phyloP scores from a whole-genome alignment of 2,797 vertebrate genomes.

The Capromys pilorides region DNA sequence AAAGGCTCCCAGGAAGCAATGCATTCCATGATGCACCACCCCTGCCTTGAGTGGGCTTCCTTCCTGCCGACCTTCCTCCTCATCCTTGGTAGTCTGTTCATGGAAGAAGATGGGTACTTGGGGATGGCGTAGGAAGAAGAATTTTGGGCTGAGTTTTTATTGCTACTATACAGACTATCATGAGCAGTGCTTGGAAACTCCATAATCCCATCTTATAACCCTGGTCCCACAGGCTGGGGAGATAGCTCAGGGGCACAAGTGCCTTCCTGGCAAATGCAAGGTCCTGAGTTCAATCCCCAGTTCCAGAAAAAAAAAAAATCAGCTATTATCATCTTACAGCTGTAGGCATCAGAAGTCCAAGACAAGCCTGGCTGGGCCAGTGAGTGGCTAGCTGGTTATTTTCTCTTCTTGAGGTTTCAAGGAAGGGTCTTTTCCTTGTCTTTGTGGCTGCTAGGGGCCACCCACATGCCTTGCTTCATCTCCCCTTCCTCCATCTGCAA shows the following conservation, averaged over 20 bases:
- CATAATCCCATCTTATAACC: no score
- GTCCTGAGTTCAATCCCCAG: no score
- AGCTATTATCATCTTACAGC: no score
- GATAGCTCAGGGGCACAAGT: no score
- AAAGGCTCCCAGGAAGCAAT: neutral
- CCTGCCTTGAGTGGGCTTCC: neutral
- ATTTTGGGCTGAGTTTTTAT: neutral
- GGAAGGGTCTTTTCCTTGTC: neutral
- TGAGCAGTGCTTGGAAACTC: neutral
- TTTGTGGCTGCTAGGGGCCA: neutral
- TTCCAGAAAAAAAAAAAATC: no score
- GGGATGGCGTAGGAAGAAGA: neutral
- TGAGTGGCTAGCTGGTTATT: neutral
- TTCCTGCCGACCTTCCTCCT: neutral
- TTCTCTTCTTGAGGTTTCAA: neutral
- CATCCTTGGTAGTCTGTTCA: neutral
- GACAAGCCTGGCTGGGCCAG: neutral
- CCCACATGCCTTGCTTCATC: neutral
- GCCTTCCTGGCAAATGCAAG: no score
- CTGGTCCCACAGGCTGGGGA: no score
- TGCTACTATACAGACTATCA: neutral
- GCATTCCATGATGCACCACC: neutral
- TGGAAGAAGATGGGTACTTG: neutral
- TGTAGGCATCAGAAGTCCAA: neutral
- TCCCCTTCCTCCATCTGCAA: neutral